Percentiles rank a stretch among this genome's conserved stretches.
Evolutionary conservation across 2,797 vertebrate species (phyloP).

Genomic region (Poecilia picta): DNA sequence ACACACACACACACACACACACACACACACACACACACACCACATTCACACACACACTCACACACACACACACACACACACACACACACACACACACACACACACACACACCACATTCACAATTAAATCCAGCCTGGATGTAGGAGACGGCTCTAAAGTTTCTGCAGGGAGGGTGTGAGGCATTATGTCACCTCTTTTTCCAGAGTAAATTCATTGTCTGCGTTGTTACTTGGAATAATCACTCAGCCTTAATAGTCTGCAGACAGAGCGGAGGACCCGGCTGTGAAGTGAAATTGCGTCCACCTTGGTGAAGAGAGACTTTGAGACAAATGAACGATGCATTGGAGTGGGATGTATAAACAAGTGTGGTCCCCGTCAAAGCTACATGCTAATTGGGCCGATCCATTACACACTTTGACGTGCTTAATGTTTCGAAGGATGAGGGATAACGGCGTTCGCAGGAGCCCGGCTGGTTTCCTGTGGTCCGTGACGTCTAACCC

Average conservation of each 20-base stretch:
- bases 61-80: too few relatives aligned
- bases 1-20: constrained; percentile 35
- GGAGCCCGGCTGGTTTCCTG: constrained; percentile 45
- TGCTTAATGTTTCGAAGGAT: constrained; percentile 65
- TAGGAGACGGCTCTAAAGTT: constrained; percentile 30
- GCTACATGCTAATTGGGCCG: constrained; percentile 59
- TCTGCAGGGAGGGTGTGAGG: constrained; percentile 4
- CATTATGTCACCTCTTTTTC: constrained; percentile 56
- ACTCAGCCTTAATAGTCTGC: constrained; percentile 45
- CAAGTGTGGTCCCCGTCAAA: constrained; percentile 65
- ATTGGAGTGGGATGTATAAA: constrained; percentile 42
- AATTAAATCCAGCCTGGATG: constrained; percentile 24
- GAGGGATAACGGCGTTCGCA: constrained; percentile 59
- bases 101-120: constrained; percentile 29
- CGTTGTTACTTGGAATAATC: constrained; percentile 46
- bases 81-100: constrained; percentile 6
- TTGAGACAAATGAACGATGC: constrained; percentile 46
- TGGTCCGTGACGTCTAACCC: constrained; percentile 67
- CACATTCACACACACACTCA: constrained; percentile 27
- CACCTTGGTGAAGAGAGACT: constrained; percentile 58
- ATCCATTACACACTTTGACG: constrained; percentile 68
- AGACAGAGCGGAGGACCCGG: constrained; percentile 24
- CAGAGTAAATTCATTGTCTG: constrained; percentile 39
- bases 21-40: neutral
- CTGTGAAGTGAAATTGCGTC: constrained; percentile 52